Evolutionary conservation across 2,797 vertebrate species (phyloP), one percentile per base, ranked within the genome.

Genomic region (Peromyscus eremicus): DNA sequence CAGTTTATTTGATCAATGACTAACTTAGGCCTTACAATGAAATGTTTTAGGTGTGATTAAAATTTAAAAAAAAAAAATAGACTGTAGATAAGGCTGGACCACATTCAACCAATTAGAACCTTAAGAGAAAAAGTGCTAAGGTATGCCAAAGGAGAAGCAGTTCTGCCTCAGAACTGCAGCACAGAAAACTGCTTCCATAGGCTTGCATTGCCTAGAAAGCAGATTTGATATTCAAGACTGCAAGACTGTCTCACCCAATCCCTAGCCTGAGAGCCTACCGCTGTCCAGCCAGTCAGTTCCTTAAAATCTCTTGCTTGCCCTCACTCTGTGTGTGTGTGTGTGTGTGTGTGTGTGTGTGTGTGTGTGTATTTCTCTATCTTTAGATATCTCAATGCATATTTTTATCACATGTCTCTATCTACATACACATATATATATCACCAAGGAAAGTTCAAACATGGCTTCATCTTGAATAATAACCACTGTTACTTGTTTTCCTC

Each of bases 41-140:
- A 25, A 81, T 68, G 49, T 79, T 97, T 95, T 60, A 84, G 34
- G 37, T 81, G 77, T 88, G 49, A 77, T 89, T 84, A 80, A 68
- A 8, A 88, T 60, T 32, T 0, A 94, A 57, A 70, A 93, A 73
- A 73, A 27, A 77, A 57, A 90, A 71, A 68, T 62, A 77, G 14
- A 21, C 34, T 90, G 9, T 43, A 75, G 60, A 79, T 68, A 11
- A 52, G 16, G 23, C 4, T 70, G 9, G 14, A 2, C 2, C 21
- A 57, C 14, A 66, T 90, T 34, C 29, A 92, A 71, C 88, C 49
- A 73, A 13, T 43, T 73, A 82, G 91, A 88, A 62, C 34, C 27
- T 37, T 29, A 92, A 91, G 29, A 84, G 29, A 73, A 91, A 95
- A 89, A 37, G 25, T 34, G 40, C 9, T 21, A 49, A 80, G 5